Percentiles rank a stretch among this genome's conserved stretches.
Conservation (phyloP, 2,888 invertebrate species). For the Protonemura montana region DNA sequence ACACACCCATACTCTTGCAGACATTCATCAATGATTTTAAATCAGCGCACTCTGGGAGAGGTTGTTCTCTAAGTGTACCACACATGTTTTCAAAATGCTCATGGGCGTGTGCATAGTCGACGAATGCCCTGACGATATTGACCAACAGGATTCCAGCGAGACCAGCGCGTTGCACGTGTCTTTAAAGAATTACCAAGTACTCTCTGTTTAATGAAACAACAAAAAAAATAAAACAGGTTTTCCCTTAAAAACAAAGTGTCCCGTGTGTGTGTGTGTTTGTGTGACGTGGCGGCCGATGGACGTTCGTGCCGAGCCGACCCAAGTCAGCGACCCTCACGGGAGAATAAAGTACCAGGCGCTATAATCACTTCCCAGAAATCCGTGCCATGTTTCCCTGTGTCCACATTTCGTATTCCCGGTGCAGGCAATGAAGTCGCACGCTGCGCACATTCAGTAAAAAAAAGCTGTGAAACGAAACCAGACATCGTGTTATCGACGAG, state of each 20-base stretch:
- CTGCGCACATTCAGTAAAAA: too few relatives aligned
- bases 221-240: slow-evolving; percentile 21
- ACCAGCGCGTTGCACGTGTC: too few relatives aligned
- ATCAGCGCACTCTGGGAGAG: not conserved
- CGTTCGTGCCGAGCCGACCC: too few relatives aligned
- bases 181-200: not conserved
- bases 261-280: slow-evolving; percentile 10
- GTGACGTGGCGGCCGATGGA: not conserved
- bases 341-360: not conserved
- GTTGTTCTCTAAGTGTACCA: not conserved
- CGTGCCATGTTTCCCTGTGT: slow-evolving; percentile 38
- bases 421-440: not conserved
- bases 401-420: not conserved
- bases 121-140: too few relatives aligned
- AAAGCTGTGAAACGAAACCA: not conserved
- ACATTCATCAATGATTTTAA: not conserved
- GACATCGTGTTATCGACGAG: not conserved
- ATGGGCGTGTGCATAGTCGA: too few relatives aligned
- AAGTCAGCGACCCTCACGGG: slow-evolving; percentile 38
- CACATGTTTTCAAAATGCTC: not conserved
- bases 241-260: slow-evolving; percentile 34
- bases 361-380: slow-evolving; percentile 39
- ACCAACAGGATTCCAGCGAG: too few relatives aligned
- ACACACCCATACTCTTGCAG: not conserved
- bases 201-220: not conserved